phyloP scores from a whole-genome alignment of 2,888 invertebrate species.

The Mythimna pallens region DNA sequence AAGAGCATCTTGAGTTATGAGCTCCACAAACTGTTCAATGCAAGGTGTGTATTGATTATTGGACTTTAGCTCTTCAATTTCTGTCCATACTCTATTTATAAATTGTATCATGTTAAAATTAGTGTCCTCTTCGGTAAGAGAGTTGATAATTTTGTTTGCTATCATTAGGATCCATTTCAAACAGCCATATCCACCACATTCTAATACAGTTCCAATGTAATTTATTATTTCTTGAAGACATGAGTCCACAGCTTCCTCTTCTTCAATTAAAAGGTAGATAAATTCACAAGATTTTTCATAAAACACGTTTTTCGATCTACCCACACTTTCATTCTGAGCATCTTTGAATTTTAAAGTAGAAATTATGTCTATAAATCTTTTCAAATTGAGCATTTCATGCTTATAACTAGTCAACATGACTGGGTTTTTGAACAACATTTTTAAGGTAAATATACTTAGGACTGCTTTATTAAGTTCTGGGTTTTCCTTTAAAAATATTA shows the following conservation, averaged over 20 bases:
- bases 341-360: constrained; percentile 66
- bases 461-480: constrained; percentile 74
- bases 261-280: constrained; percentile 69
- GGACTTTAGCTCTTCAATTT: constrained; percentile 86
- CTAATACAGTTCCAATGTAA: constrained; percentile 78
- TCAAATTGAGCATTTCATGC: constrained; percentile 75
- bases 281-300: constrained; percentile 82
- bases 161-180: constrained; percentile 83
- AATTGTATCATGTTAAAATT: constrained; percentile 76
- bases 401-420: constrained; percentile 63
- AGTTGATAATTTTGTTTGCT: constrained; percentile 74
- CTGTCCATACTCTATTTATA: constrained; percentile 82
- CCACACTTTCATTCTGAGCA: constrained; percentile 72
- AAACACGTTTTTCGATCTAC: constrained; percentile 79
- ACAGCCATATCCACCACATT: constrained; percentile 87
- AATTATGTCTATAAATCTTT: constrained; percentile 68
- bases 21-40: constrained; percentile 81
- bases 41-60: constrained; percentile 83
- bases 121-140: constrained; percentile 62
- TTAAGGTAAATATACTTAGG: constrained; percentile 74
- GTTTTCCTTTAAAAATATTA: constrained; percentile 73
- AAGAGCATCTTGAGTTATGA: constrained; percentile 78
- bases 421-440: constrained; percentile 67
- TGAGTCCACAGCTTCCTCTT: constrained; percentile 50
- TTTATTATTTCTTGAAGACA: constrained; percentile 68